Evolutionary conservation across 2,888 invertebrate species (phyloP), one percentile per base, ranked within the genome.

Genomic region (Panorpa germanica): DNA sequence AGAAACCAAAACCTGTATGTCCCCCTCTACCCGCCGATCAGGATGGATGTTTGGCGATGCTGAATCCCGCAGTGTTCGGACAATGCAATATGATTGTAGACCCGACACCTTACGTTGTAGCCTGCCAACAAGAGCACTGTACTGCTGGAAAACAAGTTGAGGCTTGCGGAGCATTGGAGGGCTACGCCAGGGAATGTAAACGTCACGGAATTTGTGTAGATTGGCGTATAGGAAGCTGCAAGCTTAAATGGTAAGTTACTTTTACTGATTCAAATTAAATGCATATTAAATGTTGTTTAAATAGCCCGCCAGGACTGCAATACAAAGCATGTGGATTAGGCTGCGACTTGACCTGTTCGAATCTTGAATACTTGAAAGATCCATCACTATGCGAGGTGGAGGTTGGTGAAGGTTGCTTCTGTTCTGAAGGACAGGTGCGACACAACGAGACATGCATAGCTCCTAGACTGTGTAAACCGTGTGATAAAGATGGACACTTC

Each of bases 401-500:
- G 8, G 50, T 54, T 0, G 61, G 63, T 1, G 86, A 85, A 44
- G 86, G 85, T 2, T 90, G 90, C 51, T 81, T 75, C 62, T 90
- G 90, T 53, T 76, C 83, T 0, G 53, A 64, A 28, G 76, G 74
- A 34, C 65, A 70, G 51, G 70, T 77, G 0, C 57, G 74, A 37
- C 63, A 72, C 32, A 71, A 74, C 43, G 70, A 65, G 35, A 70
- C 67, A 4, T 90, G 88, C 43, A 65, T 86, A 2, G 57, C 63
- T 7, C 65, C 67, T 19, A 53, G 54, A 24, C 59, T 68, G 40
- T 78, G 80, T 49, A 61, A 66, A 41, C 67, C 73, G 2, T 86
- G 85, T 42, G 83, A 83, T 41, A 65, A 69, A 4, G 65, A 68
- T 27, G 63, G 67, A 1, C 75, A 74, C 45, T 51, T 60, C 33